These are phyloP conservation scores for Leptogaster cylindrica DNA, from an alignment of 2,888 invertebrate species.

Conservation along the genomic window DNA sequence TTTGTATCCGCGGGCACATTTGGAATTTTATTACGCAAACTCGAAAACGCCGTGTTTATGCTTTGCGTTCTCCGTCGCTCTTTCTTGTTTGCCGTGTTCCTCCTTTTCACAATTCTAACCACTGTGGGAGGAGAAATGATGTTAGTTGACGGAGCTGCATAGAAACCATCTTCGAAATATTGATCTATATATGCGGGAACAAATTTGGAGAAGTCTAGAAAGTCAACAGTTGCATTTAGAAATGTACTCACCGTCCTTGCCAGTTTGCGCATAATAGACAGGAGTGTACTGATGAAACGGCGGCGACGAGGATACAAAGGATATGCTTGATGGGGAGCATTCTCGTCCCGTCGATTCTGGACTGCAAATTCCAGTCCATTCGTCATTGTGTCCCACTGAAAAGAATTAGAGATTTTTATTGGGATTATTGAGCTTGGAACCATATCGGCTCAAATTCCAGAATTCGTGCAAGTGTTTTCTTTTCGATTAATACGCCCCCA, in stretches of 20 bases:
- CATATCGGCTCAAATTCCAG: too few relatives aligned
- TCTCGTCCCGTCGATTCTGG: conserved; percentile 43
- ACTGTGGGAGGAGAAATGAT: conserved; percentile 58
- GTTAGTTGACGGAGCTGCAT: conserved; percentile 52
- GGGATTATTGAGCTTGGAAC: too few relatives aligned
- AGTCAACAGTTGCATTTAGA: background rate
- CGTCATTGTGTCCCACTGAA: conserved; percentile 37
- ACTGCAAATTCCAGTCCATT: conserved; percentile 47
- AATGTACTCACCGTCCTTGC: conserved; percentile 43
- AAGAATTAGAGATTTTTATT: background rate
- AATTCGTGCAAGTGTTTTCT: too few relatives aligned
- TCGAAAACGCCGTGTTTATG: conserved; percentile 94
- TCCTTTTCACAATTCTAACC: conserved; percentile 73
- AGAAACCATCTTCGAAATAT: conserved; percentile 53
- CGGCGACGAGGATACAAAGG: conserved; percentile 44
- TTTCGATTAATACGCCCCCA: conserved; percentile 8
- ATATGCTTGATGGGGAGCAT: conserved; percentile 44
- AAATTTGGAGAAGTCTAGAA: background rate
- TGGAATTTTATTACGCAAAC: conserved; percentile 91
- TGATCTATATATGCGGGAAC: conserved; percentile 52
- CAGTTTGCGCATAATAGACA: conserved; percentile 44
- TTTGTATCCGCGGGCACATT: conserved; percentile 97
- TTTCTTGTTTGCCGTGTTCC: conserved; percentile 93
- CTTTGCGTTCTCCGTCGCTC: conserved; percentile 90
- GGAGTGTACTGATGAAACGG: conserved; percentile 46